Conservation (phyloP, 1,140 invertebrate species). For the Formica selysi region DNA sequence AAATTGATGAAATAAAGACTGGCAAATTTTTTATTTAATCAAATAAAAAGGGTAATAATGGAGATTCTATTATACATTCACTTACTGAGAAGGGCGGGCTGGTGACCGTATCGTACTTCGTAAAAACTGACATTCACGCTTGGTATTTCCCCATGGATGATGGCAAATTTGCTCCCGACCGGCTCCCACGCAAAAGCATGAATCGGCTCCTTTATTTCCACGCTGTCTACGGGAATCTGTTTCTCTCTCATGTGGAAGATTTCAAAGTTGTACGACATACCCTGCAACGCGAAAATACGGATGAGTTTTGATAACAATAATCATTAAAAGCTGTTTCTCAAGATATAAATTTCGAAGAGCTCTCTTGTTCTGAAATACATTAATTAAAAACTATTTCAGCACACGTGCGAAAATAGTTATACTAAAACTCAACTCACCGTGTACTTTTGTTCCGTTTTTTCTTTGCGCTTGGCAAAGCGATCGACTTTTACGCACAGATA, state of each 20-base stretch:
- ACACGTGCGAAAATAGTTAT: not conserved
- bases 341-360: slow-evolving; percentile 1
- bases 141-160: slow-evolving; percentile 97
- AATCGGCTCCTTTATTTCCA: slow-evolving; percentile 97
- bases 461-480: slow-evolving; percentile 98
- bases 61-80: slow-evolving; percentile 89
- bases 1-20: slow-evolving; percentile 32
- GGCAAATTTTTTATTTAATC: not conserved
- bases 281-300: slow-evolving; percentile 86
- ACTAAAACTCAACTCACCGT: slow-evolving; percentile 87
- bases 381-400: no score
- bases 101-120: slow-evolving; percentile 95
- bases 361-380: not conserved
- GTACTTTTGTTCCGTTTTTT: slow-evolving; percentile 96
- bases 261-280: slow-evolving; percentile 99
- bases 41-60: slow-evolving; percentile 29
- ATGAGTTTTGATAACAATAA: slow-evolving; percentile 4
- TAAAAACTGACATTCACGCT: slow-evolving; percentile 97
- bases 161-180: slow-evolving; percentile 97
- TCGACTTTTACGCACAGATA: slow-evolving; percentile 99
- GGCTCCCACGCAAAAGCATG: slow-evolving; percentile 99
- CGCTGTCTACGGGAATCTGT: slow-evolving; percentile 98
- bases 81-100: slow-evolving; percentile 94
- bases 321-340: slow-evolving; percentile 2
- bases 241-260: slow-evolving; percentile 99